Percentiles rank a stretch among this genome's conserved stretches.
phyloP scores from a whole-genome alignment of 2,113 vertebrate genomes.

The Cricetomys ansorgei region DNA sequence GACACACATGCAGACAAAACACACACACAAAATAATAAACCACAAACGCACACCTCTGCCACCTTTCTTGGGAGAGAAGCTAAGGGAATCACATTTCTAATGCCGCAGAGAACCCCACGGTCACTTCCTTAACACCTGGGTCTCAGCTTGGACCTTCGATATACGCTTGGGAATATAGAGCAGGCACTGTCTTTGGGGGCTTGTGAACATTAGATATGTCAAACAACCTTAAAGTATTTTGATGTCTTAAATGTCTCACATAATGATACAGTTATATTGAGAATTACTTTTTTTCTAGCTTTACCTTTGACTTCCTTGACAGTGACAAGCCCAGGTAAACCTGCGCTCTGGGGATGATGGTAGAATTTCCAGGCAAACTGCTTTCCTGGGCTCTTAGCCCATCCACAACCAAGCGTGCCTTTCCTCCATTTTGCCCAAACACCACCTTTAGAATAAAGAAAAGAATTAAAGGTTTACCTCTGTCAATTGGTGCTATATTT shows the following conservation, averaged over 20 bases:
- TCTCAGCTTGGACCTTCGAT: neutral
- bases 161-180: neutral
- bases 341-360: conserved; percentile 84
- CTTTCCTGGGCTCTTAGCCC: conserved; percentile 91
- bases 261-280: neutral
- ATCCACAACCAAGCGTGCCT: conserved; percentile 89
- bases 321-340: conserved; percentile 90
- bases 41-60: neutral
- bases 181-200: neutral
- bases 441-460: conserved; percentile 87
- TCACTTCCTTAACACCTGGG: neutral
- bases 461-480: neutral
- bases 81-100: neutral
- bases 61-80: neutral
- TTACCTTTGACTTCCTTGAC: conserved; percentile 84
- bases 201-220: neutral
- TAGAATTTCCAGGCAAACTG: conserved; percentile 82
- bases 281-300: neutral
- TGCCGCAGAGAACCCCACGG: neutral
- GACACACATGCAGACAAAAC: neutral
- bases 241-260: neutral
- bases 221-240: neutral
- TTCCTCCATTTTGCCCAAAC: conserved; percentile 89
- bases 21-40: neutral
- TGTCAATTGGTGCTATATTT: neutral